Evolutionary conservation across 2,797 vertebrate species (phyloP), one percentile per base, ranked within the genome.

Genomic region (Darevskia nairensis): DNA sequence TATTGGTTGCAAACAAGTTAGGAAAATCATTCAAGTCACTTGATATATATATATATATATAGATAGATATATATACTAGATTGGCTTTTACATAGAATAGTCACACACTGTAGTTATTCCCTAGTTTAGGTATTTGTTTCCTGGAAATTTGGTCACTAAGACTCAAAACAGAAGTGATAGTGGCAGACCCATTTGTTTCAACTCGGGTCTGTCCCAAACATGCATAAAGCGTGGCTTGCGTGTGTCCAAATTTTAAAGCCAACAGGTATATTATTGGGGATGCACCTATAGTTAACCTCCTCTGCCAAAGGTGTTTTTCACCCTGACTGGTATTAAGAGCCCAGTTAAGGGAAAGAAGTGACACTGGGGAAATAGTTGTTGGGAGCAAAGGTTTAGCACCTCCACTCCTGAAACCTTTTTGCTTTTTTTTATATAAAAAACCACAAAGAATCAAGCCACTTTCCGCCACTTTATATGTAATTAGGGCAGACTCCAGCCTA

Each of bases 1-100:
- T 98, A 99, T 97, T 96, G 97, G 97, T 98, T 98, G 98, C 98
- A 98, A 99, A 99, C 98, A 97, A 97, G 96, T 97, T 98, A 98
- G 97, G 98, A 98, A 99, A 99, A 97, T 98, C 98, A 98, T 99
- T 99, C 98, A 98, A 97, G 97, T 98, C 98, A 99, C 98, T 98
- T 97, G 97, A n/a, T n/a, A n/a, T n/a, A 98, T 21, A 44, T 66
- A 55, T 55, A 55, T 50, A n/a, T n/a, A 46, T 41, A 6, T 41
- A 75, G 74, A 84, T 76, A 41, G 76, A 74, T 55, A n/a, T 61
- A 86, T 59, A 97, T 97, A 98, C 97, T 97, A 98, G 96, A 98
- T 96, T 98, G 97, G 97, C 97, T 98, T 97, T 97, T 97, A 98
- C 98, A 98, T n/a, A 96, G 96, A 98, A 99, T 97, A 98, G 97